A percentile compares a stretch with the other conserved stretches of the same genome.
These are phyloP conservation scores for Pseudoips prasinana DNA, from an alignment of 2,888 invertebrate genomes.

Conservation along the genomic window DNA sequence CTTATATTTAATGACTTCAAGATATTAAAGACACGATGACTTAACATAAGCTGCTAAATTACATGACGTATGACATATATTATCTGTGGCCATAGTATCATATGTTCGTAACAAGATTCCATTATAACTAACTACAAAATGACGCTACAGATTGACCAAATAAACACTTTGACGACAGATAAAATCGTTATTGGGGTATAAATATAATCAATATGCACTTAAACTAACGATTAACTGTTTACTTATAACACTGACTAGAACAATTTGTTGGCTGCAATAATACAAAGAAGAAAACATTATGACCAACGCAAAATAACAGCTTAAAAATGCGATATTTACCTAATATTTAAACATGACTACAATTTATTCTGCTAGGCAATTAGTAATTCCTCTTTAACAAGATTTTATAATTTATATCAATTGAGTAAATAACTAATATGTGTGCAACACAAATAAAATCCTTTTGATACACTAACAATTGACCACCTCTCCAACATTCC, in stretches of 20 bases:
- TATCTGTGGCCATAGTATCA: constrained; percentile 15
- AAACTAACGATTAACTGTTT: constrained; percentile 12
- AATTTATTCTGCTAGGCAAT: constrained; percentile 9
- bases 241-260: constrained; percentile 32
- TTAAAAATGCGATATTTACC: constrained; percentile 6
- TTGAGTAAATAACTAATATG: constrained; percentile 12
- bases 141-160: constrained; percentile 24
- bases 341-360: constrained; percentile 7
- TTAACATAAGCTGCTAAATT: constrained; percentile 30
- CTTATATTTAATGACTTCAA: constrained; percentile 22
- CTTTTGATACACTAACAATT: constrained; percentile 41
- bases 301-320: constrained; percentile 6
- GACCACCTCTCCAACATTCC: constrained; percentile 33
- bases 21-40: constrained; percentile 26
- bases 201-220: constrained; percentile 21
- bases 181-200: constrained; percentile 15
- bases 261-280: constrained; percentile 29
- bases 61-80: constrained; percentile 14
- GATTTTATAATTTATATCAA: not conserved
- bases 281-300: constrained; percentile 7
- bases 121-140: constrained; percentile 21
- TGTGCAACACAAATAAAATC: constrained; percentile 20
- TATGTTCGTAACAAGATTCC: constrained; percentile 14
- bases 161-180: constrained; percentile 19
- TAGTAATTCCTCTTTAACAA: constrained; percentile 3